phyloP scores from a whole-genome alignment of 1,140 invertebrate genomes.

The Drosophila tsacasi region DNA sequence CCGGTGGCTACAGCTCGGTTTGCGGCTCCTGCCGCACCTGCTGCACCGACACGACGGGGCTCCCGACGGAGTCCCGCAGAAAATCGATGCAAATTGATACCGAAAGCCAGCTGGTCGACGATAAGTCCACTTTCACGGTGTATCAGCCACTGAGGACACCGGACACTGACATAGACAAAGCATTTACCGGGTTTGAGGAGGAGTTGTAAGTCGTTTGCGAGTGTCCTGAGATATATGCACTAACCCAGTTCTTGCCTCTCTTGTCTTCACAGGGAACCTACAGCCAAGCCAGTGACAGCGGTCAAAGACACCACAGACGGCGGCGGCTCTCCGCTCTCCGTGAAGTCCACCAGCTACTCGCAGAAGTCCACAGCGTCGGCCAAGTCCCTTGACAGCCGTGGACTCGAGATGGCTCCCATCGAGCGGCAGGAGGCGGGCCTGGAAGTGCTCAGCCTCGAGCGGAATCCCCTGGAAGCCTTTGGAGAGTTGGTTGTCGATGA shows the following conservation, averaged over 20 bases:
- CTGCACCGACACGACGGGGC: slow-evolving; percentile 34
- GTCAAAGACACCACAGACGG: slow-evolving; percentile 19
- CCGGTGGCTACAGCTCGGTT: slow-evolving; percentile 13
- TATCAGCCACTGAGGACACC: slow-evolving; percentile 10
- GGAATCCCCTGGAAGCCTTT: slow-evolving; percentile 36
- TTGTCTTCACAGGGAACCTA: not conserved
- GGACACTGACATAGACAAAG: slow-evolving; percentile 27
- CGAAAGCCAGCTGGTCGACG: slow-evolving; percentile 19
- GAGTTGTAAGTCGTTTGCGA: slow-evolving; percentile 47
- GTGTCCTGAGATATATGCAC: not conserved
- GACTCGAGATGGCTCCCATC: not conserved
- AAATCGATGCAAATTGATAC: slow-evolving; percentile 70
- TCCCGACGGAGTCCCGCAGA: slow-evolving; percentile 14
- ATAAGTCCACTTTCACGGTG: slow-evolving; percentile 43
- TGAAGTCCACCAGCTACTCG: slow-evolving; percentile 74
- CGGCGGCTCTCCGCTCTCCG: slow-evolving; percentile 59
- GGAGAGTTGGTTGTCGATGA: slow-evolving; percentile 59
- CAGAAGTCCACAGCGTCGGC: slow-evolving; percentile 80
- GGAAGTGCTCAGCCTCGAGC: slow-evolving; percentile 15
- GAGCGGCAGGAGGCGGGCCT: not conserved
- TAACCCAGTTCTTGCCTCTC: not conserved
- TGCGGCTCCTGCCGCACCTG: slow-evolving; percentile 19
- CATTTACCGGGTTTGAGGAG: not conserved
- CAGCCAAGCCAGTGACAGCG: not conserved
- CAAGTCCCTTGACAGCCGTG: slow-evolving; percentile 46